phyloP scores from a whole-genome alignment of 2,113 vertebrate genomes.

The Marcusenius ussheri region DNA sequence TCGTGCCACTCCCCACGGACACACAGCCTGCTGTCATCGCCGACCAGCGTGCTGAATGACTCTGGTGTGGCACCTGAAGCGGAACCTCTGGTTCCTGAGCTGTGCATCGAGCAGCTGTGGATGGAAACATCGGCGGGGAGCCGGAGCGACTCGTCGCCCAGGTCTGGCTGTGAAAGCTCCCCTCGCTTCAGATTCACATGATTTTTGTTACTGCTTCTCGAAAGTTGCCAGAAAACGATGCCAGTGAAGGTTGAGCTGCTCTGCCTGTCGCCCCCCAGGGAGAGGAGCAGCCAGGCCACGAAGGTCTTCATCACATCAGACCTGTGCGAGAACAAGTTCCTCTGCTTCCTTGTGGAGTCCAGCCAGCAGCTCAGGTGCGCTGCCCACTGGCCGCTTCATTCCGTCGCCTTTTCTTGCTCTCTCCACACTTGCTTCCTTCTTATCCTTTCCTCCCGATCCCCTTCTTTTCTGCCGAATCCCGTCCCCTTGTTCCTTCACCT shows the following conservation, averaged over 20 bases:
- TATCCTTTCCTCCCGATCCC: not conserved
- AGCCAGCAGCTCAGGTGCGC: conserved; percentile 80
- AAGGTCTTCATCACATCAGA: conserved; percentile 93
- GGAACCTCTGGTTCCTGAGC: conserved; percentile 83
- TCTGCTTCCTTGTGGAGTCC: conserved; percentile 90
- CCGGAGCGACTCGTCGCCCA: conserved; percentile 55
- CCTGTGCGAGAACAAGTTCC: conserved; percentile 83
- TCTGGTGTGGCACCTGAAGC: conserved; percentile 71
- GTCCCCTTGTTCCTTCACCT: not conserved
- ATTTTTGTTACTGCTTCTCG: not conserved
- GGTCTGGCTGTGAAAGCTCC: not conserved
- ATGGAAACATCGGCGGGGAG: conserved; percentile 64
- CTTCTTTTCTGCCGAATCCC: not conserved
- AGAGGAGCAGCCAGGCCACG: conserved; percentile 86
- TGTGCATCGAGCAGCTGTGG: conserved; percentile 95
- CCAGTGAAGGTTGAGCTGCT: not conserved
- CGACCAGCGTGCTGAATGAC: conserved; percentile 69
- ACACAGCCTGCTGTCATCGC: conserved; percentile 67
- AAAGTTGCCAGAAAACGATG: not conserved
- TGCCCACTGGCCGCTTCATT: not conserved
- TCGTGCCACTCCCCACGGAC: conserved; percentile 71
- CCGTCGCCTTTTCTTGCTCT: not conserved
- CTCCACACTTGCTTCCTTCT: not conserved
- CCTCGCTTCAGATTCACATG: not conserved
- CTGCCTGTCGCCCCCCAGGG: conserved; percentile 52